Percentiles rank a stretch among this genome's conserved stretches.
Evolutionary conservation across 1,140 invertebrate species (phyloP).

Genomic region (Lepidurus apus): DNA sequence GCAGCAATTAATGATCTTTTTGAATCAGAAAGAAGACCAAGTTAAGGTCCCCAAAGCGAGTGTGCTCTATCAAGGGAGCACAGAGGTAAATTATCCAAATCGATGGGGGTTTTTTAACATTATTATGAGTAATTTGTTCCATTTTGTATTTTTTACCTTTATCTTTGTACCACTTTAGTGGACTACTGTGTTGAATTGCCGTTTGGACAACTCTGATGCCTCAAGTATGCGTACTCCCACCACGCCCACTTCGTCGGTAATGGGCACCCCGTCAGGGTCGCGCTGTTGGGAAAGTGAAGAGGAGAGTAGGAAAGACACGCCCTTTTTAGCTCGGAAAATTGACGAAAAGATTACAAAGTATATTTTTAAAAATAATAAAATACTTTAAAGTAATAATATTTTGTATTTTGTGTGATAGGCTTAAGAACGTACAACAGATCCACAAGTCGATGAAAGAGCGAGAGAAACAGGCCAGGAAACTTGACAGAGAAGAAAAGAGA

Average conservation of each 20-base stretch:
- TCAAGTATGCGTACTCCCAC: not conserved
- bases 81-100: not conserved
- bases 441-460: not conserved
- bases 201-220: not conserved
- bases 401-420: not conserved
- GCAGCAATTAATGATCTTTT: not conserved
- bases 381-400: too few relatives aligned
- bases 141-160: not conserved
- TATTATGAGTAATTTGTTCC: not conserved
- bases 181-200: not conserved
- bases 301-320: not conserved
- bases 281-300: not conserved
- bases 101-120: not conserved
- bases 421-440: not conserved
- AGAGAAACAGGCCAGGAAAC: not conserved
- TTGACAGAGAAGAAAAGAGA: not conserved
- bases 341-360: not conserved
- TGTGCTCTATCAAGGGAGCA: not conserved
- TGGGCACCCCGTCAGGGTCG: not conserved
- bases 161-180: not conserved
- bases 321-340: not conserved
- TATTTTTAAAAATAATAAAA: not conserved
- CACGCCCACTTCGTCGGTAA: not conserved
- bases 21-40: not conserved
- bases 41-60: not conserved